A percentile compares a stretch with the other conserved stretches of the same genome.
phyloP scores from a whole-genome alignment of 1,140 invertebrate genomes.

The Anastrepha ludens region DNA sequence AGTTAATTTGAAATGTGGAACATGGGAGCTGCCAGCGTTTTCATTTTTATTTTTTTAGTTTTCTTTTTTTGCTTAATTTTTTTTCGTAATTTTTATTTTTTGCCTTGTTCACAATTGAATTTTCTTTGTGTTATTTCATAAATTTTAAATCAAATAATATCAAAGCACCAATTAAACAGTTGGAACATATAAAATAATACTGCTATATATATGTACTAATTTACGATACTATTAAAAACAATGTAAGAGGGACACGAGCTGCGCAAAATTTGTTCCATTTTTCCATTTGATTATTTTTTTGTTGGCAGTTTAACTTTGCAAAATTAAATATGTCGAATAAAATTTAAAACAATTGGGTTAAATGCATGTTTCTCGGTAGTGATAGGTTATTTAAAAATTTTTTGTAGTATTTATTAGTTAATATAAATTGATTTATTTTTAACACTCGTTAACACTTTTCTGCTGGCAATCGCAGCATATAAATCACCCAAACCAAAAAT shows the following conservation, averaged over 20 bases:
- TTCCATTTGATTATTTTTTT: not conserved
- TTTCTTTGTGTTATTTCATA: not conserved
- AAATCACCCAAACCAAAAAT: not conserved
- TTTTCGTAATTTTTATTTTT: not conserved
- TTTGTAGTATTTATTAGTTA: not conserved
- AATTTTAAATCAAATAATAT: not conserved
- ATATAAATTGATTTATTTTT: not conserved
- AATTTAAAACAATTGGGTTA: not conserved
- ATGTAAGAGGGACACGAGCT: not conserved
- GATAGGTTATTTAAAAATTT: not conserved
- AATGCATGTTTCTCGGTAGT: not conserved
- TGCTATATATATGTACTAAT: not conserved
- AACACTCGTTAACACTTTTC: no score
- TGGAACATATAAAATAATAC: not conserved
- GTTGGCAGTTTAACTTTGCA: not conserved
- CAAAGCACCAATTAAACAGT: constrained; percentile 20
- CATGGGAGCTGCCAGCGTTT: not conserved
- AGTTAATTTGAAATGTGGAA: no score
- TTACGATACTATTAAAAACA: not conserved
- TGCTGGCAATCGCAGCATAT: not conserved
- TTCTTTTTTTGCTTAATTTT: not conserved
- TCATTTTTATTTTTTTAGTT: not conserved
- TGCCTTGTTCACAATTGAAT: no score
- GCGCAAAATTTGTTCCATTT: not conserved
- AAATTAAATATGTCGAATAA: not conserved